A percentile compares a stretch with the other conserved stretches of the same genome.
Conservation (phyloP, 2,797 vertebrate species). For the Miichthys miiuy region DNA sequence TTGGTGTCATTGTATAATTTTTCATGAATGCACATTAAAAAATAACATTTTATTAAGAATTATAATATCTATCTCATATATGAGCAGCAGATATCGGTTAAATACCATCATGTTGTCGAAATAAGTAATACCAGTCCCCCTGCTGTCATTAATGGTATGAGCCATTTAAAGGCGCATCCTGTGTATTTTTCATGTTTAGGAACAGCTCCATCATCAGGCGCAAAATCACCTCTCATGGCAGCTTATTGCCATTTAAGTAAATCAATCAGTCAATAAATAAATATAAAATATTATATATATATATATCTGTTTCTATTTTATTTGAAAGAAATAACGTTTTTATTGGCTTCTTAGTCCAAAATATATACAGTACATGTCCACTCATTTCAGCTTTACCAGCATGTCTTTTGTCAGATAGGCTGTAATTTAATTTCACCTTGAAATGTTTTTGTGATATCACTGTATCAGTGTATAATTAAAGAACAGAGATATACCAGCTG, state of each 20-base stretch:
- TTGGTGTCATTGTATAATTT: background rate
- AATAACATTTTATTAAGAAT: rapidly evolving
- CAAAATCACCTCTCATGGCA: background rate
- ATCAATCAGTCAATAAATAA: too few species aligned
- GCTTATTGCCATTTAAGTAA: too few species aligned
- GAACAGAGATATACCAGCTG: background rate
- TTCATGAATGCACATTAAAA: rapidly evolving
- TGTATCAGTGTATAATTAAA: background rate
- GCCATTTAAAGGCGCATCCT: slow-evolving; percentile 65
- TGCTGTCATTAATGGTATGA: slow-evolving; percentile 63
- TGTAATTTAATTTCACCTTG: background rate
- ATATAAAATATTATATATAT: background rate
- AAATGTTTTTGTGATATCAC: background rate
- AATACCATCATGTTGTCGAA: background rate
- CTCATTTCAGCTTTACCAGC: background rate
- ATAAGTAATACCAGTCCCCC: background rate
- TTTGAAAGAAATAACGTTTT: background rate
- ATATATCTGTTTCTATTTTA: background rate
- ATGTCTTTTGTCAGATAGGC: background rate
- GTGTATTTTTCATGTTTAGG: background rate
- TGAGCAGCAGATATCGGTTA: background rate
- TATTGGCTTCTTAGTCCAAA: background rate
- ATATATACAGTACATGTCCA: background rate
- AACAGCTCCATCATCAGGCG: background rate
- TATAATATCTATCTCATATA: rapidly evolving